Evolutionary conservation across 2,888 invertebrate species (phyloP), one percentile per base, ranked within the genome.

Genomic region (Eurytoma californica): DNA sequence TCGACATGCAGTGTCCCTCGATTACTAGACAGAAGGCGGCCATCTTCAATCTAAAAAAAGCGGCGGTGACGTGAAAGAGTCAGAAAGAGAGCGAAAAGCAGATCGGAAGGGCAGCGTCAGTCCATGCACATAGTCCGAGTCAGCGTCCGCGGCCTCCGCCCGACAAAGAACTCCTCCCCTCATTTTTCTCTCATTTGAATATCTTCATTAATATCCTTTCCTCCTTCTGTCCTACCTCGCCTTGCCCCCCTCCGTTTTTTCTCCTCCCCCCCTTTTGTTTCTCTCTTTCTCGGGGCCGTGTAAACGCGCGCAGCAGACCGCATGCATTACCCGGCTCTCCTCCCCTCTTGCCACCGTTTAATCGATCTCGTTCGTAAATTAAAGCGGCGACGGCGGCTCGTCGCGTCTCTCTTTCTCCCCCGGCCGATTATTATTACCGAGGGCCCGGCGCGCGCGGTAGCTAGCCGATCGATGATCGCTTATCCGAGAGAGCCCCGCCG

Each of bases 81-180:
- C 57, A 57, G 28, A 39, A n/a, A 24, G 20, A 14, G 3, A 18
- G 61, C n/a, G 39, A 18, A 16, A 24, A 47, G 7, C 9, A 47
- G 16, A 30, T 61, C 61, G 30, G 12, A 66, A 28, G 58, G 66
- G 78, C 63, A 83, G 83, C 82, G 84, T 39, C 86, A 88, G 87
- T 87, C 86, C 86, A n/a, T n/a, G n/a, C n/a, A 86, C 87, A 88
- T 87, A 88, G 87, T 84, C 86, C 87, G 85, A 88, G 87, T 87
- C 87, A 87, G 86, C 84, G 86, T 83, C 84, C 83, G 82, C 89
- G 91, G 92, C 39, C 28, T 84, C 91, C 91, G 76, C 87, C 91
- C 87, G 92, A 92, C 87, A 91, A 91, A 82, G 91, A 53, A 20
- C 13, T 68, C 81, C 90, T 91, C 86, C 90, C 90, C 84, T 88